These are phyloP conservation scores for Crioceris asparagi DNA, from an alignment of 2,888 invertebrate genomes.

Conservation along the genomic window DNA sequence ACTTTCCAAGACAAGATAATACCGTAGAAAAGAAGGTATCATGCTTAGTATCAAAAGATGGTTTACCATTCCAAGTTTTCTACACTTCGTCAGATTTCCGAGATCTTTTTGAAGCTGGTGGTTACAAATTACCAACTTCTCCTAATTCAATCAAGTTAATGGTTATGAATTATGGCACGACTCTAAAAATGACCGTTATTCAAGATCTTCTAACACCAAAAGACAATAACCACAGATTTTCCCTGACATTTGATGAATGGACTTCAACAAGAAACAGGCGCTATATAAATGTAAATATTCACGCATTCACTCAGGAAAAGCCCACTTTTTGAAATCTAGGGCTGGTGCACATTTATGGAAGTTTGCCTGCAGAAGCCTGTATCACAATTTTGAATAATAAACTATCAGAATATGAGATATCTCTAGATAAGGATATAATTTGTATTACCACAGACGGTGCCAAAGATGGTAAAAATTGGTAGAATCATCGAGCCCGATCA, in stretches of 20 bases:
- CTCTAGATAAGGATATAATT: slow-evolving; percentile 23
- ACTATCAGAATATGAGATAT: slow-evolving; percentile 16
- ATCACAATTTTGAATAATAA: slow-evolving; percentile 16
- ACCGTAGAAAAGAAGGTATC: not conserved
- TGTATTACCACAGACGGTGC: slow-evolving; percentile 25
- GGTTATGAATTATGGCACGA: slow-evolving; percentile 7
- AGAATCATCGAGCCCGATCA: slow-evolving; percentile 18
- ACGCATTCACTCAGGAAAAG: not conserved
- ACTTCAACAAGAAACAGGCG: not conserved
- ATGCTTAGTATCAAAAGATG: not conserved
- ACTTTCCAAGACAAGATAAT: not conserved
- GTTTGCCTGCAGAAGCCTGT: slow-evolving; percentile 9
- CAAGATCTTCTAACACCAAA: not conserved
- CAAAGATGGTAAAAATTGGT: slow-evolving; percentile 24
- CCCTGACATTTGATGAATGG: not conserved
- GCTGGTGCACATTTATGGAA: slow-evolving; percentile 1
- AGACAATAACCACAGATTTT: not conserved
- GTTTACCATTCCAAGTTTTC: not conserved
- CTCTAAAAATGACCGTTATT: slow-evolving; percentile 5
- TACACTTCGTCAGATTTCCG: not conserved
- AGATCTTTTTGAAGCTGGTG: not conserved
- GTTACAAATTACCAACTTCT: slow-evolving; percentile 4
- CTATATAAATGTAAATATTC: not conserved
- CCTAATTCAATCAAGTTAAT: slow-evolving; percentile 4
- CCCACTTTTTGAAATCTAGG: not conserved